Conservation (phyloP, 2,888 invertebrate species). For the Pinctada fucata region DNA sequence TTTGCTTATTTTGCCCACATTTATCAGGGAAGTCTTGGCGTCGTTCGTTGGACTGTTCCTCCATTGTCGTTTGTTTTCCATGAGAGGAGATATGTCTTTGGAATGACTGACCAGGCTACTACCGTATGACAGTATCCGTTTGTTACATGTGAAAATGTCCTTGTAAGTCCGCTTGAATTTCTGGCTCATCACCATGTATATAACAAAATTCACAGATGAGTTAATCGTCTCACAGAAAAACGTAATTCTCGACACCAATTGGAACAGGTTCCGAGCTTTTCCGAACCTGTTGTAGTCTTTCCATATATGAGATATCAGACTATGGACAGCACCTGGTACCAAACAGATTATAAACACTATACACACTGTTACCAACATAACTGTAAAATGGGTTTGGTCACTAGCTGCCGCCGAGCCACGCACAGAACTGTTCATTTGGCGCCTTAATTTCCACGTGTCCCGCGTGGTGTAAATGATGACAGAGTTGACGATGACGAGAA, state of each 20-base stretch:
- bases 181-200: constrained; percentile 68
- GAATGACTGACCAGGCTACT: neutral
- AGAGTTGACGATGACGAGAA: constrained; percentile 59
- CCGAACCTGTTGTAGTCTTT: constrained; percentile 57
- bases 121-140: neutral
- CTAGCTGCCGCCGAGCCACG: constrained; percentile 33
- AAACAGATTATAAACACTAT: constrained; percentile 67
- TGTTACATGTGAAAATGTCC: constrained; percentile 61
- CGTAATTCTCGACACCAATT: constrained; percentile 56
- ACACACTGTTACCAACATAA: constrained; percentile 66
- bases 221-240: constrained; percentile 67
- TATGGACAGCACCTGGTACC: constrained; percentile 67
- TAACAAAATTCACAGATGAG: constrained; percentile 68
- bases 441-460: constrained; percentile 53
- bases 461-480: constrained; percentile 59
- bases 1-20: too few relatives aligned
- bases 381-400: constrained; percentile 63
- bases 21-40: neutral
- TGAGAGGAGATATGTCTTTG: neutral
- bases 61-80: constrained; percentile 14
- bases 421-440: constrained; percentile 33
- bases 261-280: constrained; percentile 52
- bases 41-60: constrained; percentile 45
- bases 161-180: constrained; percentile 63
- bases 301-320: constrained; percentile 56